Conservation (phyloP, 2,888 invertebrate genomes). For the Saturnia japonica region DNA sequence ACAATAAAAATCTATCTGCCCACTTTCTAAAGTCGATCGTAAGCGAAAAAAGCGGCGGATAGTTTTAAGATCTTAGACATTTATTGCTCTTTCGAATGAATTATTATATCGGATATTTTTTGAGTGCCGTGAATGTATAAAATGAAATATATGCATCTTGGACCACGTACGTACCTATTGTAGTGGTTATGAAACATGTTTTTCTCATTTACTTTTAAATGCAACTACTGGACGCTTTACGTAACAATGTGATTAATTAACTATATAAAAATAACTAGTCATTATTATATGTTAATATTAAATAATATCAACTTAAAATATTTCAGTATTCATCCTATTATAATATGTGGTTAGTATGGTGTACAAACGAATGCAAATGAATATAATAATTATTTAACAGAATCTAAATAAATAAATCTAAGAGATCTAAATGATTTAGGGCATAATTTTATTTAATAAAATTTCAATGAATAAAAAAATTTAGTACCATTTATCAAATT, state of each 20-base stretch:
- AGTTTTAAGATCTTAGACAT: constrained; percentile 52
- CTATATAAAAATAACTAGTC: no score
- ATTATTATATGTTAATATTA: no score
- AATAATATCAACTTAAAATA: no score
- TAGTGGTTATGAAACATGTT: not conserved
- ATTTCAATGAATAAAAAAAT: not conserved
- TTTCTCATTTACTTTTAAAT: no score
- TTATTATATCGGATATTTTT: constrained; percentile 56
- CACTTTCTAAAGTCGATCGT: constrained; percentile 11
- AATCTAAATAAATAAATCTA: no score
- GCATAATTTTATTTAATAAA: not conserved
- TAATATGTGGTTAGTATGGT: no score
- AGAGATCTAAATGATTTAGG: not conserved
- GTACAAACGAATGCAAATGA: no score
- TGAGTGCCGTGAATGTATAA: constrained; percentile 29
- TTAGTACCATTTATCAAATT: not conserved
- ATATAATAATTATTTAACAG: no score
- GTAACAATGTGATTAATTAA: no score
- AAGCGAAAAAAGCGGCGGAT: constrained; percentile 7
- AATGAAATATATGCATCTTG: constrained; percentile 38
- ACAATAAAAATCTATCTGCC: constrained; percentile 10
- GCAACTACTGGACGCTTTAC: no score
- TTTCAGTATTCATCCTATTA: no score
- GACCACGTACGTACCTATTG: not conserved
- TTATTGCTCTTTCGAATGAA: constrained; percentile 63